Evolutionary conservation across 2,113 vertebrate genomes (phyloP), one percentile per base, ranked within the genome.

Genomic region (Sinosuthora webbiana): DNA sequence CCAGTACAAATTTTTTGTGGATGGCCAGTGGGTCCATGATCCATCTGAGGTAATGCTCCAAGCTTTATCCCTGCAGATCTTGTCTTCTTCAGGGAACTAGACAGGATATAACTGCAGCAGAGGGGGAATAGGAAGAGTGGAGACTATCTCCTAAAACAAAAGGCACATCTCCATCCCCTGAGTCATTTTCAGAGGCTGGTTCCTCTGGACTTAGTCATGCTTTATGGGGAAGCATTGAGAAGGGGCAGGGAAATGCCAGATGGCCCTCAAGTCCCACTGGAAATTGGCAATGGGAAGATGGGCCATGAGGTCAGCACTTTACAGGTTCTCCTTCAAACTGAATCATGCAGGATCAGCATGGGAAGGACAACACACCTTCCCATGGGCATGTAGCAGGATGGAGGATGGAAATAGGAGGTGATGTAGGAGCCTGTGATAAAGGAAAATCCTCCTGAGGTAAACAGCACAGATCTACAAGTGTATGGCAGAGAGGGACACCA

Each of bases 1-100:
- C 93, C 99, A 99, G 94, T 99, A 99, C 97, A 99, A 99, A 94
- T 99, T 99, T 95, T 99, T 99, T 95, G 99, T 99, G 94, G 99
- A 99, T n/a, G 99, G 99, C 73, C 99, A 99, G 92, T 99, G 99
- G 99, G 98, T 99, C 67, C 99, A 99, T 53, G 99, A 99, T 94
- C 98, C 99, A 0, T 99, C 99, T 28, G 99, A 99, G 99, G 99
- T 99, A 98, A 97, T 3, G 11, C 62, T 79, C 52, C 60, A 86
- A 62, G 62, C 27, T 75, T 67, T 53, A 42, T 42, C 13, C 49
- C 20, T 37, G 16, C 25, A 53, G 12, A 52, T 76, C n/a, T 70
- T 83, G 39, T 42, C 27, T 39, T 84, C 21, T n/a, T 70, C 24
- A 15, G 56, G 49, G n/a, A 42, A 16, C 68, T 68, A 68, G 56